Conservation (phyloP, 2,113 vertebrate species). For the Pseudolaguvia tuberculata region DNA sequence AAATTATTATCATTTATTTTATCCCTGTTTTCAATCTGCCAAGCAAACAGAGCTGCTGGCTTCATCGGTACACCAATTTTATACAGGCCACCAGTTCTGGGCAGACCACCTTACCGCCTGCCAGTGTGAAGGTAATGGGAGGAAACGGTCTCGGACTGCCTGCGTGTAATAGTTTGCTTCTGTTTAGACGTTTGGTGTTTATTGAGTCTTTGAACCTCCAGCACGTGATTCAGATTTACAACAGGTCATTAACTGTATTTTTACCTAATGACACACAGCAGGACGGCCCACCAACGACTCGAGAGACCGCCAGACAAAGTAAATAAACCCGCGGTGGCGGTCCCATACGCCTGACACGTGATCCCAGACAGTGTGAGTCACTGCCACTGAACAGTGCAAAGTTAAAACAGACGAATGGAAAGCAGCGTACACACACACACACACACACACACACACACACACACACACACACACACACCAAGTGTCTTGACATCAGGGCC, state of each 20-base stretch:
- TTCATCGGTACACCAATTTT: too few species aligned
- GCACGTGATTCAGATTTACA: too few species aligned
- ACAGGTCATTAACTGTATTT: background rate
- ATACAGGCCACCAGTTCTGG: background rate
- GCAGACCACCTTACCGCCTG: too few species aligned
- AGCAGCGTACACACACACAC: constrained; percentile 13
- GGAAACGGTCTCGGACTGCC: background rate
- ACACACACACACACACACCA: too few species aligned
- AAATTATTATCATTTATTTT: too few species aligned
- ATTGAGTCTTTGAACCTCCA: background rate
- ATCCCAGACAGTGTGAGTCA: constrained; percentile 10
- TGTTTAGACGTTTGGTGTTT: background rate
- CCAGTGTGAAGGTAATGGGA: background rate
- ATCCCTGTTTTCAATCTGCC: too few species aligned
- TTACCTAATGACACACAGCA: constrained; percentile 1
- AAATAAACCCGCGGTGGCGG: constrained; percentile 10
- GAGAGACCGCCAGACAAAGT: too few species aligned
- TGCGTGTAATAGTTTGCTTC: background rate
- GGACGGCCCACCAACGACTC: constrained; percentile 29
- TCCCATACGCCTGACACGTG: background rate
- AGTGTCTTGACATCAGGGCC: constrained; percentile 14
- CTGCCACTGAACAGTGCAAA: background rate
- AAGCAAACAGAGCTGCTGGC: too few species aligned
- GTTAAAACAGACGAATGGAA: constrained; percentile 7
- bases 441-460: constrained; percentile 15